Percentiles rank a stretch among this genome's conserved stretches.
Evolutionary conservation across 2,113 vertebrate species (phyloP).

Genomic region (Ahaetulla prasina): DNA sequence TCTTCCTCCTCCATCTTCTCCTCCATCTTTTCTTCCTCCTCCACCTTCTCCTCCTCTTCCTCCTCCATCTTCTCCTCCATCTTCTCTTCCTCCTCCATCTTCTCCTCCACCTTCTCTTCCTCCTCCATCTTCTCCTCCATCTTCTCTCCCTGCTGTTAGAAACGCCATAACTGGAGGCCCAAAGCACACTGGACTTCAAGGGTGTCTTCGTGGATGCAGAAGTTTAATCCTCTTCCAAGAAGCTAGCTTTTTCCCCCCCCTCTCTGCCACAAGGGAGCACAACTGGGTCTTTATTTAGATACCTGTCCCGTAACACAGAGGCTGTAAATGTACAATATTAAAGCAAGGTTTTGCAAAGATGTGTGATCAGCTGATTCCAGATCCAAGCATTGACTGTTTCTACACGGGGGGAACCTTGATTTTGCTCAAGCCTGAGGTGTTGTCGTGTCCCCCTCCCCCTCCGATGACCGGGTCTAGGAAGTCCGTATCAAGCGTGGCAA

Average conservation of each 20-base stretch:
- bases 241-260: not conserved
- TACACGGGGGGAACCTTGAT: not conserved
- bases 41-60: not conserved
- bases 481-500: too few species aligned
- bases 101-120: not conserved
- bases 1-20: not conserved
- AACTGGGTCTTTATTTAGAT: not conserved
- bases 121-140: not conserved
- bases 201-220: not conserved
- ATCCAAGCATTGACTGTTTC: not conserved
- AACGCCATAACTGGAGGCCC: not conserved
- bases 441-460: too few species aligned
- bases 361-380: not conserved
- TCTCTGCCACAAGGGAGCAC: not conserved
- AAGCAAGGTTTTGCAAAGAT: not conserved
- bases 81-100: not conserved
- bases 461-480: too few species aligned
- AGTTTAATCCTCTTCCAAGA: not conserved
- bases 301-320: not conserved
- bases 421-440: not conserved
- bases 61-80: not conserved
- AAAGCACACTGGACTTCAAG: not conserved
- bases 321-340: not conserved
- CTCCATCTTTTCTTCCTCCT: not conserved
- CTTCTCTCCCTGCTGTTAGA: not conserved